Percentiles rank a stretch among this genome's conserved stretches.
Evolutionary conservation across 2,113 vertebrate species (phyloP).

Genomic region (Prunella himalayana): DNA sequence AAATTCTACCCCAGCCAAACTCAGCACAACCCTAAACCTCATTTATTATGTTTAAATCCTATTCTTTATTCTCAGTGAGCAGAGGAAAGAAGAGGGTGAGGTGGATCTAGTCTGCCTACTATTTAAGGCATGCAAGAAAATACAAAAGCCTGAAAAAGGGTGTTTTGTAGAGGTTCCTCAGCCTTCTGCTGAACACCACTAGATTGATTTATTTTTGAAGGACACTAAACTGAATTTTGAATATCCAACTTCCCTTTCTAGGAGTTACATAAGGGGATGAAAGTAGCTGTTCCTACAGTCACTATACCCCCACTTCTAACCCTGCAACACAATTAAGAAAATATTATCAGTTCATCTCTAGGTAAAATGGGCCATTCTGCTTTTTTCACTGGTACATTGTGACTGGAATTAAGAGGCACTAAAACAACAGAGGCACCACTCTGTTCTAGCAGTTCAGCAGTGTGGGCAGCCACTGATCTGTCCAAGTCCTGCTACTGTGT

Average conservation of each 20-base stretch:
- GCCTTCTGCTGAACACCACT: not conserved
- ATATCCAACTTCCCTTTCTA: not conserved
- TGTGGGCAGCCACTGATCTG: not conserved
- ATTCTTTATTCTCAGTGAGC: not conserved
- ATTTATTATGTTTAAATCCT: not conserved
- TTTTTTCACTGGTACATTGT: not conserved
- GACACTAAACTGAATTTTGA: not conserved
- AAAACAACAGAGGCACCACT: not conserved
- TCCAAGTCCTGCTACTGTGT: not conserved
- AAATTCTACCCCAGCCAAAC: not conserved
- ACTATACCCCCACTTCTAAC: not conserved
- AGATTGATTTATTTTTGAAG: not conserved
- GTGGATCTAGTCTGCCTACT: not conserved
- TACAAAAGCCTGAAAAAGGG: not conserved
- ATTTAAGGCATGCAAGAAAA: slow-evolving; percentile 2
- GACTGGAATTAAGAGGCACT: not conserved
- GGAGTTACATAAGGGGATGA: not conserved
- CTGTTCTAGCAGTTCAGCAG: not conserved
- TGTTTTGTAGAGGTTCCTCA: not conserved
- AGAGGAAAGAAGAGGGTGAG: not conserved
- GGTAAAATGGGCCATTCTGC: not conserved
- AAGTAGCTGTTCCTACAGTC: not conserved
- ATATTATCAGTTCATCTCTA: not conserved
- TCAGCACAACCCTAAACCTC: not conserved
- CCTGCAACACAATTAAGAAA: not conserved